Base-by-base conservation (phyloP, 2,113 vertebrate species). In the Conger conger region DNA sequence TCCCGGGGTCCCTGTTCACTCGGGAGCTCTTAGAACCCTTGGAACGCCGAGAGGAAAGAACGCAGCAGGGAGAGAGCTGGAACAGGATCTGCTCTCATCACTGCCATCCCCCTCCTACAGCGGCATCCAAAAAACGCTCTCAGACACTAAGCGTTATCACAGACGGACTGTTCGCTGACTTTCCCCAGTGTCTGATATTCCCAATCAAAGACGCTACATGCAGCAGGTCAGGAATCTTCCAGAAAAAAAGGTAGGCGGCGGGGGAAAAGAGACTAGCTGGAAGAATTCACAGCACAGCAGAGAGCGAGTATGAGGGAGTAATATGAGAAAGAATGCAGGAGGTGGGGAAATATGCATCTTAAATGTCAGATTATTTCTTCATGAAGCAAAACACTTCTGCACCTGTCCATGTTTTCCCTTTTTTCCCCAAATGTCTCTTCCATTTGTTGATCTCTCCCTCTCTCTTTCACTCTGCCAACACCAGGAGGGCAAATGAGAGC, bases 401-500 rank as follows among this genome's bases (percentile, higher is more conserved):
- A 80, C 76, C 50, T 68, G 54, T 79, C 57, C 30, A 36, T 33
- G 30, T 80, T 40, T 27, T 42, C 42, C 11, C 20, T 80, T 80
- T 40, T 45, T 80, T 78, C 76, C 23, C 53, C 1, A 15, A 50
- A 16, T 40, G 36, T 38, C 37, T 54, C 35, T 40, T n/a, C 57
- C 35, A 5, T 82, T 63, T 30, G 57, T 15, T 40, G 63, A 83
- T 33, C 40, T 83, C 40, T 23, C 57, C 20, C 30, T 57, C 30
- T 5, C 80, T 82, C 53, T 33, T 50, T 54, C 13, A 30, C 45
- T 82, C 53, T 33, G 63, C 6, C 30, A 30, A 53, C 40, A 53
- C 68, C 27, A 35, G 40, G 63, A 83, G 38, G 37, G 82, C 63
- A 83, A 73, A 76, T 45, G 35, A 53, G 68, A n/a, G 83, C 4